phyloP scores from a whole-genome alignment of 2,113 vertebrate genomes.

The Pagrus major region DNA sequence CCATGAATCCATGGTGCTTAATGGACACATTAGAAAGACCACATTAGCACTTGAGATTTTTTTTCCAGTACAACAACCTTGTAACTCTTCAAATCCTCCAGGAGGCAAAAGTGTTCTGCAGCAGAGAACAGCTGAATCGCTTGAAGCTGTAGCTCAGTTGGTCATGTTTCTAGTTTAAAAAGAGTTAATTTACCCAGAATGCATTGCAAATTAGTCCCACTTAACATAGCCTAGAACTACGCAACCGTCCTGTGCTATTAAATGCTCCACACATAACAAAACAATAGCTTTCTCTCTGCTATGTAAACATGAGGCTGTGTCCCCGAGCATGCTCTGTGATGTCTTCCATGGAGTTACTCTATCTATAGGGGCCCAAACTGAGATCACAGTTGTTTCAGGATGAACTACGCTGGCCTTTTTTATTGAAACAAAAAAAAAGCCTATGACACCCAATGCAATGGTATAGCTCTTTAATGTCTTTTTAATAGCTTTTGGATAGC shows the following conservation, averaged over 20 bases:
- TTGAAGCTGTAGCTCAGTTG: background rate
- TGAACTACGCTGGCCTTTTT: background rate
- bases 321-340: background rate
- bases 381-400: slow-evolving; percentile 10
- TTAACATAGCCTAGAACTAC: slow-evolving; percentile 3
- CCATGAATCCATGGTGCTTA: no score
- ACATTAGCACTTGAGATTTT: background rate
- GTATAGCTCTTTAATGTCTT: slow-evolving; percentile 48
- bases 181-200: slow-evolving; percentile 6
- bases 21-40: background rate
- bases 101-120: background rate
- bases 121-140: no score
- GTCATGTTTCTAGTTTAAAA: background rate
- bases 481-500: slow-evolving; percentile 58
- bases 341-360: background rate
- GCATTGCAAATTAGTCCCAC: slow-evolving; percentile 14
- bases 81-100: background rate
- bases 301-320: background rate
- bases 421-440: slow-evolving; percentile 26
- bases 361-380: background rate
- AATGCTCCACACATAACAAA: background rate
- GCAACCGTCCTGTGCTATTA: background rate
- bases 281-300: slow-evolving; percentile 19
- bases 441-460: slow-evolving; percentile 32
- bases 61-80: background rate